These are phyloP conservation scores for Temnopleurus reevesii DNA, from an alignment of 53 echinoderm and acorn worm genomes.

Conservation along the genomic window DNA sequence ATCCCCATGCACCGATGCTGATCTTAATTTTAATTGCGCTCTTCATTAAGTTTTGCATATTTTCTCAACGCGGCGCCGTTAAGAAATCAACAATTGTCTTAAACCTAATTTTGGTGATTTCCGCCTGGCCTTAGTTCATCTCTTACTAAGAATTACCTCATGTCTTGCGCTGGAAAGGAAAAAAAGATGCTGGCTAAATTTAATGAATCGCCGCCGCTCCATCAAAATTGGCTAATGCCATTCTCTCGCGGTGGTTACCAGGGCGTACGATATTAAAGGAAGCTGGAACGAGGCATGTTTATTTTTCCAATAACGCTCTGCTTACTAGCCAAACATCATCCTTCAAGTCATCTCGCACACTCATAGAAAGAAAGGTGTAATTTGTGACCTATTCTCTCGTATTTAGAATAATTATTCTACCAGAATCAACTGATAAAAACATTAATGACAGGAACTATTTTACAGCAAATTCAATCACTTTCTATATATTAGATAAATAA, in stretches of 20 bases:
- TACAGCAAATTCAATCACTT: too few relatives aligned
- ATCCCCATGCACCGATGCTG: too few relatives aligned
- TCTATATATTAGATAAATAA: too few relatives aligned
- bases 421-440: too few relatives aligned
- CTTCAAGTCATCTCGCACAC: too few relatives aligned
- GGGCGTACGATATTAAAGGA: slow-evolving; percentile 34
- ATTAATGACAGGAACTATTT: too few relatives aligned
- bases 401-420: too few relatives aligned
- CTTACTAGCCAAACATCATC: slow-evolving; percentile 1
- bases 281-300: slow-evolving; percentile 6
- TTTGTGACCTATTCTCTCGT: too few relatives aligned
- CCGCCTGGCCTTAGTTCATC: slow-evolving; percentile 8
- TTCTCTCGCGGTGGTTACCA: slow-evolving; percentile 6
- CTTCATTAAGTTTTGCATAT: background rate
- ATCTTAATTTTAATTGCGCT: too few relatives aligned
- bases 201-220: slow-evolving; percentile 11
- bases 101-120: background rate
- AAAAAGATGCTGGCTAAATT: slow-evolving; percentile 1
- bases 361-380: too few relatives aligned
- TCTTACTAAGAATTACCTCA: background rate
- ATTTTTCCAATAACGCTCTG: slow-evolving; percentile 30
- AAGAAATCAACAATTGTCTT: slow-evolving; percentile 21
- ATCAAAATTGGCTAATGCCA: slow-evolving; percentile 29
- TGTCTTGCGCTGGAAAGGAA: background rate
- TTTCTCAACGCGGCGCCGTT: background rate